Evolutionary conservation across 2,888 invertebrate genomes (phyloP).

Genomic region (Chloroclystis v-ata): DNA sequence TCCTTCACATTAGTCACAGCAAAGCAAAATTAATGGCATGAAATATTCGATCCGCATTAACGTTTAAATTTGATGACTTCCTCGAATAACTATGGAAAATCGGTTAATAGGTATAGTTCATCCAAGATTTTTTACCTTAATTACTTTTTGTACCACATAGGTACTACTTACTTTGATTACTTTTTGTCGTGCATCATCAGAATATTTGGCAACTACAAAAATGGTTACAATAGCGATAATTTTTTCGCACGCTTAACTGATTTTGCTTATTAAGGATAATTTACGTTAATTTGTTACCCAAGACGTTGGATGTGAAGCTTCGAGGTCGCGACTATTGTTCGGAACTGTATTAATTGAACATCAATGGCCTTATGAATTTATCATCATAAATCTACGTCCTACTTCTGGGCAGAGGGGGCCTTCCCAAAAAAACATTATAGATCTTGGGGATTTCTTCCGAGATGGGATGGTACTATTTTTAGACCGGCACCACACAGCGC

Average conservation of each 20-base stretch:
- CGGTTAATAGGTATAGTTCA: not conserved
- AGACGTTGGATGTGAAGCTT: constrained; percentile 34
- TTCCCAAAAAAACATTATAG: too few species aligned
- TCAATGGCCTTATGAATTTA: constrained; percentile 38
- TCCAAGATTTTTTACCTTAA: constrained; percentile 16
- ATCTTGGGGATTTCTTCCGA: too few species aligned
- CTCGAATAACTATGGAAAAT: not conserved
- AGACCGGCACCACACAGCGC: too few species aligned
- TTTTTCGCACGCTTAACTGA: constrained; percentile 58
- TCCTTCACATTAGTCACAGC: not conserved
- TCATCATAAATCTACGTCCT: too few species aligned
- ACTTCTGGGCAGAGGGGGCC: too few species aligned
- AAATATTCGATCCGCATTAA: not conserved
- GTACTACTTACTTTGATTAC: too few species aligned
- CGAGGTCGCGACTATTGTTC: constrained; percentile 43
- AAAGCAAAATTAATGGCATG: not conserved
- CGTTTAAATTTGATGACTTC: constrained; percentile 1
- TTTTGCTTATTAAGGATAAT: constrained; percentile 53
- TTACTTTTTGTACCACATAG: constrained; percentile 28
- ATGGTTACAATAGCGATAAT: constrained; percentile 50
- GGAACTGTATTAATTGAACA: constrained; percentile 38
- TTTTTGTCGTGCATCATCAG: too few species aligned
- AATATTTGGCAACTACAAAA: constrained; percentile 12
- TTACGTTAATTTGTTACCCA: constrained; percentile 49
- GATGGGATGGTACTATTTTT: too few species aligned